Conservation (phyloP, 2,888 invertebrate genomes). For the Dolomedes plantarius region DNA sequence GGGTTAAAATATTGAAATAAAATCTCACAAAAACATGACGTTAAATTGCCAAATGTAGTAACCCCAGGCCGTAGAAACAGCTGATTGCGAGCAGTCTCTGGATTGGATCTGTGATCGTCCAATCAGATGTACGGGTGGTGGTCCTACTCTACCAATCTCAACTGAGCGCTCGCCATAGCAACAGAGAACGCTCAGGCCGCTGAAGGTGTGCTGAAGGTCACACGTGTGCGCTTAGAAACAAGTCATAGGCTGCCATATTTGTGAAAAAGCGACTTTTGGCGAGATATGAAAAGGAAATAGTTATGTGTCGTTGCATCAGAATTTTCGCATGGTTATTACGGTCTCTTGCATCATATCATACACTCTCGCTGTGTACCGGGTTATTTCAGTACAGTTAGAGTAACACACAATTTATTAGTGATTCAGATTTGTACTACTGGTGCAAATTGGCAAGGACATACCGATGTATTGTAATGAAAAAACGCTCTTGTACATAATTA, state of each 20-base stretch:
- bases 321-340: neutral
- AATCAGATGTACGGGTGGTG: slow-evolving; percentile 66
- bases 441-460: too few relatives aligned
- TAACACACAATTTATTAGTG: too few relatives aligned
- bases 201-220: slow-evolving; percentile 69
- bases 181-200: slow-evolving; percentile 62
- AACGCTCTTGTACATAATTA: too few relatives aligned
- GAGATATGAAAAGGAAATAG: slow-evolving; percentile 27
- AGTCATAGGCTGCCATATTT: neutral
- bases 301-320: slow-evolving; percentile 51
- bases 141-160: slow-evolving; percentile 44
- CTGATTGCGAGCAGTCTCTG: slow-evolving; percentile 57
- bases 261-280: slow-evolving; percentile 16
- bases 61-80: slow-evolving; percentile 57
- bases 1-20: neutral
- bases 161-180: slow-evolving; percentile 60
- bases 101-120: slow-evolving; percentile 60
- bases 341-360: slow-evolving; percentile 18
- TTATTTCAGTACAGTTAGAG: too few relatives aligned
- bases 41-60: slow-evolving; percentile 26
- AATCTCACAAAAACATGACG: neutral
- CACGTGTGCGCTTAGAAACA: slow-evolving; percentile 55
- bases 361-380: neutral
- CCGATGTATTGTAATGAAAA: too few relatives aligned
- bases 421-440: too few relatives aligned